Evolutionary conservation across 2,797 vertebrate species (phyloP).

Genomic region (Phylloscopus collybita): DNA sequence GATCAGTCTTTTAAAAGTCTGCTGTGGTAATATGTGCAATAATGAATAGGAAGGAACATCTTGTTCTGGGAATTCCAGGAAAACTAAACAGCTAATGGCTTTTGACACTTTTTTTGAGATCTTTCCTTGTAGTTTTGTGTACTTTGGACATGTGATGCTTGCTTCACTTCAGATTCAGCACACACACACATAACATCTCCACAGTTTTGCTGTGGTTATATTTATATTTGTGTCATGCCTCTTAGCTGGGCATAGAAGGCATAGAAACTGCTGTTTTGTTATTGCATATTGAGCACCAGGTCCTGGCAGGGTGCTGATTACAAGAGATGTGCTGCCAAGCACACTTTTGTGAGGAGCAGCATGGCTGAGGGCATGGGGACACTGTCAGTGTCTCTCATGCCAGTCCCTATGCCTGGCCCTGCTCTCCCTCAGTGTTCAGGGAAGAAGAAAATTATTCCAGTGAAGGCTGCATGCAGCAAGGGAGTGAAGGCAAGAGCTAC

Average conservation of each 20-base stretch:
- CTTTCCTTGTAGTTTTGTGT: background rate
- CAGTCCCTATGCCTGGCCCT: background rate
- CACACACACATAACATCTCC: background rate
- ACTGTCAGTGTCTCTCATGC: rapidly evolving
- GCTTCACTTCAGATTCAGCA: background rate
- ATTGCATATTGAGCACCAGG: background rate
- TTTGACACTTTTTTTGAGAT: background rate
- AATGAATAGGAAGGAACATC: background rate
- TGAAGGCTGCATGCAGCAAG: background rate
- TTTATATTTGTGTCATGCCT: background rate
- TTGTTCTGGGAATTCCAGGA: background rate
- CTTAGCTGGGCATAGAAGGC: background rate
- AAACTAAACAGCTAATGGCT: background rate
- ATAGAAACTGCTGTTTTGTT: background rate
- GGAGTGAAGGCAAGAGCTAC: background rate
- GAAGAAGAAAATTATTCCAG: background rate
- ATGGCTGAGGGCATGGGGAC: rapidly evolving
- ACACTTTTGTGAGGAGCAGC: background rate
- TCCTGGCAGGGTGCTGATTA: background rate
- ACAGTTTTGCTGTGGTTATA: background rate
- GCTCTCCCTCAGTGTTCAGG: background rate
- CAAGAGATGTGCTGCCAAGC: background rate
- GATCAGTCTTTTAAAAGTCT: background rate
- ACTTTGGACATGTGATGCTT: background rate
- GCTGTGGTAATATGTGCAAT: background rate